These are phyloP conservation scores for Oreotragus oreotragus DNA, from an alignment of 2,113 vertebrate species.

Conservation along the genomic window DNA sequence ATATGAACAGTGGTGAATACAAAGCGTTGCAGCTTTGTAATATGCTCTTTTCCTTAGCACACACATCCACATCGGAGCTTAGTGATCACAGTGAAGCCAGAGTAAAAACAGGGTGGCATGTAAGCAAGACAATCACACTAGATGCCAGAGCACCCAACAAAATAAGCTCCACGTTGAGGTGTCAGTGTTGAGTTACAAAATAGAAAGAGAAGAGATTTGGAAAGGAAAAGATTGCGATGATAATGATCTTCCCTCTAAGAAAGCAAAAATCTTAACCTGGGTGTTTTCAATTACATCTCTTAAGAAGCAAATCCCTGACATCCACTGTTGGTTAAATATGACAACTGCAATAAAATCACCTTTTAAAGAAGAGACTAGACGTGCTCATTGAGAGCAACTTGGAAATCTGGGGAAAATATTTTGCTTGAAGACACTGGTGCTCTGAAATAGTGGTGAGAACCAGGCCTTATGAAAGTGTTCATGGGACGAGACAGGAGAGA, in stretches of 20 bases:
- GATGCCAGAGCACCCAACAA: not conserved
- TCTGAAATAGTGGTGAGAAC: no score
- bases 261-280: not conserved
- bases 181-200: not conserved
- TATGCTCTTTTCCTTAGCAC: not conserved
- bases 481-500: accelerated
- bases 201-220: not conserved
- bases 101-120: not conserved
- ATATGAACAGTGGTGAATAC: not conserved
- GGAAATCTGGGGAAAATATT: not conserved
- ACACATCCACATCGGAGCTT: accelerated
- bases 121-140: no score
- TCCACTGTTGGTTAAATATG: not conserved
- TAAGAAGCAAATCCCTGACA: not conserved
- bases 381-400: not conserved
- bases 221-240: not conserved
- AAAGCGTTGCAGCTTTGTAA: not conserved
- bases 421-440: not conserved
- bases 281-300: not conserved
- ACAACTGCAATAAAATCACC: not conserved
- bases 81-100: not conserved
- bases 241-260: accelerated
- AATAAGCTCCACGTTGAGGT: not conserved
- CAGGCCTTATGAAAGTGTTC: accelerated
- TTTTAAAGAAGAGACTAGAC: not conserved